Conservation (phyloP, 2,888 invertebrate species). For the Ischnura elegans region DNA sequence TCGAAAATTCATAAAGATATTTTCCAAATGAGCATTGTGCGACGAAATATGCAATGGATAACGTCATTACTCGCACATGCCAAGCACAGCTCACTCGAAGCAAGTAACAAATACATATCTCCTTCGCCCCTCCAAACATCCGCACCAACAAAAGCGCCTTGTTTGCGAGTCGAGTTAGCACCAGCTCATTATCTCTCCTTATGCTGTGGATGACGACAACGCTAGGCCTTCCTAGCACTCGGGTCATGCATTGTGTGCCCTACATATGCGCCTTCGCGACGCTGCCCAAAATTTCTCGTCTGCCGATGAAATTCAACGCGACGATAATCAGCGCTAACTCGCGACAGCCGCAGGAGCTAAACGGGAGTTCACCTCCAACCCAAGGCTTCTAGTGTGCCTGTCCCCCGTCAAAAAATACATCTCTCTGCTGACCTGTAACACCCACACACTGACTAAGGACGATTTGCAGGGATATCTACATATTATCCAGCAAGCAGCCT, state of each 20-base stretch:
- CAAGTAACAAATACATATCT: too few species aligned
- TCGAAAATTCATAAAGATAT: too few species aligned
- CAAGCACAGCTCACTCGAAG: too few species aligned
- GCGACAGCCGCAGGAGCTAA: conserved; percentile 41
- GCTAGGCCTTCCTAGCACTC: neutral
- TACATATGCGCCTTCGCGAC: conserved; percentile 28
- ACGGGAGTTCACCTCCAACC: neutral
- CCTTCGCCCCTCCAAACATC: neutral
- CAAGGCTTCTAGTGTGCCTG: neutral
- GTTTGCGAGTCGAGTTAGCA: conserved; percentile 30
- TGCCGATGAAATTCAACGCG: conserved; percentile 50
- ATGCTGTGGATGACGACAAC: neutral
- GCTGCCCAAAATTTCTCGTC: conserved; percentile 38
- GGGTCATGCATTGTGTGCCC: conserved; percentile 40
- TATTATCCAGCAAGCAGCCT: too few species aligned
- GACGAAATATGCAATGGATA: too few species aligned
- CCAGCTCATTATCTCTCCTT: neutral
- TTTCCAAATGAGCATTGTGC: too few species aligned
- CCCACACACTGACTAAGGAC: neutral
- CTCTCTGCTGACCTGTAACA: too few species aligned
- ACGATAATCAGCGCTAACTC: conserved; percentile 50
- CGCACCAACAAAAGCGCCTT: neutral
- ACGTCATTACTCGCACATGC: too few species aligned
- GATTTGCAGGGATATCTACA: too few species aligned
- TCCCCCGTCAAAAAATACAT: neutral